Evolutionary conservation across 2,888 invertebrate genomes (phyloP).

Genomic region (Augochlorella aurata): DNA sequence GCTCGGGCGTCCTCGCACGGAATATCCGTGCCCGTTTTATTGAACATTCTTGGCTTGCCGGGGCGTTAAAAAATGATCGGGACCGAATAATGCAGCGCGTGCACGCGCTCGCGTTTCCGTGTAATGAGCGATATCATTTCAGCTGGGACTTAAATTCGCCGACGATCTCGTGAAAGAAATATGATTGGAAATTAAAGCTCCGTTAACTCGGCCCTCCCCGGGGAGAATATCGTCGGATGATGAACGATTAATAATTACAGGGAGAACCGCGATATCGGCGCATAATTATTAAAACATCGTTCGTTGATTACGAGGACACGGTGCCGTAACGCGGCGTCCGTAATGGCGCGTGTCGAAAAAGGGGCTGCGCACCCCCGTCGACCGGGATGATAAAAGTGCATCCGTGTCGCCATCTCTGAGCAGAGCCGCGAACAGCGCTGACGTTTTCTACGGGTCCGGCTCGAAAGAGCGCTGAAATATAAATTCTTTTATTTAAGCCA

Average conservation of each 20-base stretch:
- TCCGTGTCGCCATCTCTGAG: conserved; percentile 77
- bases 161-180: not conserved
- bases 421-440: conserved; percentile 64
- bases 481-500: conserved; percentile 51
- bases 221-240: conserved; percentile 10
- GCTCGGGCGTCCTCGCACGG: not conserved
- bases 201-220: not conserved
- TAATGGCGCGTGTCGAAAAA: conserved; percentile 63
- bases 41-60: conserved; percentile 30
- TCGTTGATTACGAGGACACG: conserved; percentile 45
- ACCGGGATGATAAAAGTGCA: conserved; percentile 60
- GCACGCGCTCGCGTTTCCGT: not conserved
- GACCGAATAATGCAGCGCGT: not conserved
- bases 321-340: conserved; percentile 21
- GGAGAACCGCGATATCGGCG: conserved; percentile 15
- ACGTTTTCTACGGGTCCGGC: conserved; percentile 43
- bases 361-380: conserved; percentile 47
- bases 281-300: conserved; percentile 37
- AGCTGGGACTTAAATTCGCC: not conserved
- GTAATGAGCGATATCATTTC: conserved; percentile 3
- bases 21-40: conserved; percentile 13
- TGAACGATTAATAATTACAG: conserved; percentile 29
- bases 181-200: conserved; percentile 13
- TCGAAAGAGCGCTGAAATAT: conserved; percentile 49
- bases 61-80: conserved; percentile 18